Evolutionary conservation across 2,888 invertebrate species (phyloP).

Genomic region (Syritta pipiens): DNA sequence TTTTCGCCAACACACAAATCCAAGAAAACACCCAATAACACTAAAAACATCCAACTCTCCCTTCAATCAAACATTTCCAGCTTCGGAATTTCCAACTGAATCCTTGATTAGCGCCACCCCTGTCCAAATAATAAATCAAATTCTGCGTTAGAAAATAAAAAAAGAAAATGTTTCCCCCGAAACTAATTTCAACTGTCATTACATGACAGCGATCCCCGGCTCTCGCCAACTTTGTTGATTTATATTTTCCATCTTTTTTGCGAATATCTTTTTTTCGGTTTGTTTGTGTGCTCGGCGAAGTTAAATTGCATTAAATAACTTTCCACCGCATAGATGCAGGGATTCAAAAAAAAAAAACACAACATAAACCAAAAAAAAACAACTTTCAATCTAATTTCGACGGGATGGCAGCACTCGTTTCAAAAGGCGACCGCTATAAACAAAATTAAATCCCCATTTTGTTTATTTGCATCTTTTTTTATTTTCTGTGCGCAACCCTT

Average conservation of each 20-base stretch:
- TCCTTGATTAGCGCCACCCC: too few species aligned
- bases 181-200: slow-evolving; percentile 51
- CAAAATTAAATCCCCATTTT: neutral
- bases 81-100: too few species aligned
- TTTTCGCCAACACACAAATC: too few species aligned
- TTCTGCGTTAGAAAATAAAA: neutral
- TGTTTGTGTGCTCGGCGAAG: slow-evolving; percentile 5
- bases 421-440: too few species aligned
- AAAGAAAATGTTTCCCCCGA: neutral
- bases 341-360: neutral
- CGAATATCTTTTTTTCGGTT: neutral
- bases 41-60: too few species aligned
- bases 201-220: slow-evolving; percentile 43
- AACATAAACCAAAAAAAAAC: neutral
- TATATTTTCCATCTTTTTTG: slow-evolving; percentile 4
- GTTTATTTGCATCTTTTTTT: neutral
- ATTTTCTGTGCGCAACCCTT: neutral
- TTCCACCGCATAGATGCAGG: neutral
- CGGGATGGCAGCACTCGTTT: too few species aligned
- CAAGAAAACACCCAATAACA: too few species aligned
- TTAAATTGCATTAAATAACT: slow-evolving; percentile 14
- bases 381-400: neutral
- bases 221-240: slow-evolving; percentile 23
- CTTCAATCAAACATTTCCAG: too few species aligned
- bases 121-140: too few species aligned